These are phyloP conservation scores for Ditylenchus weischeri DNA, from an alignment of 2,888 invertebrate genomes.

Conservation along the genomic window DNA sequence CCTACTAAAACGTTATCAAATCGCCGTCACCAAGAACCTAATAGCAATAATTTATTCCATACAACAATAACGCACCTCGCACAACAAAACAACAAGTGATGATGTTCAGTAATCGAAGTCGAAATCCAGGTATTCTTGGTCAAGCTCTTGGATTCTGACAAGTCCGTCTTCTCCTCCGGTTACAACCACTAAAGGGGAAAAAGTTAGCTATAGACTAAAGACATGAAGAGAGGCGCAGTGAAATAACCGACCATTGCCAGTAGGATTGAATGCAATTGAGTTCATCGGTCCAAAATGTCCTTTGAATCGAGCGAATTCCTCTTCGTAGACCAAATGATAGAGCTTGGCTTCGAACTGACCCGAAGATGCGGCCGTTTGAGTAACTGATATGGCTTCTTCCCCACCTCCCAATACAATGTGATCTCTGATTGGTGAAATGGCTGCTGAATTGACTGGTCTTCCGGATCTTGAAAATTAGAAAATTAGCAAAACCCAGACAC, in stretches of 20 bases:
- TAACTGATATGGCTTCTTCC: constrained; percentile 94
- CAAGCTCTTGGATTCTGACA: constrained; percentile 89
- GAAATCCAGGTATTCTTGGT: constrained; percentile 87
- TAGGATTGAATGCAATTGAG: constrained; percentile 94
- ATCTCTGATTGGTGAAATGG: constrained; percentile 88
- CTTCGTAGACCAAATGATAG: constrained; percentile 91
- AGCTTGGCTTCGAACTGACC: constrained; percentile 95
- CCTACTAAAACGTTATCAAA: too few species aligned
- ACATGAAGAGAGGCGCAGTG: too few species aligned
- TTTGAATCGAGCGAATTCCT: constrained; percentile 94
- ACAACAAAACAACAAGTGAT: too few species aligned
- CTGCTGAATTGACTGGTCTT: constrained; percentile 93
- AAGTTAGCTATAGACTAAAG: too few species aligned
- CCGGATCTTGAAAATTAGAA: constrained; percentile 70
- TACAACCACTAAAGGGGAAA: constrained; percentile 64
- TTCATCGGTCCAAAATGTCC: constrained; percentile 97
- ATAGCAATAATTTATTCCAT: too few species aligned
- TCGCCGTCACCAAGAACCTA: too few species aligned
- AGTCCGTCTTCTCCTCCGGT: constrained; percentile 99
- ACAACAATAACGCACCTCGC: too few species aligned
- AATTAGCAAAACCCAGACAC: too few species aligned
- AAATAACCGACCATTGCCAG: constrained; percentile 71
- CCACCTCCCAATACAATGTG: constrained; percentile 95
- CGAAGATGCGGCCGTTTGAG: constrained; percentile 84
- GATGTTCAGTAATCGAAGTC: constrained; percentile 74